A percentile compares a stretch with the other conserved stretches of the same genome.
phyloP scores from a whole-genome alignment of 2,888 invertebrate genomes.

The Aphrophora alni region DNA sequence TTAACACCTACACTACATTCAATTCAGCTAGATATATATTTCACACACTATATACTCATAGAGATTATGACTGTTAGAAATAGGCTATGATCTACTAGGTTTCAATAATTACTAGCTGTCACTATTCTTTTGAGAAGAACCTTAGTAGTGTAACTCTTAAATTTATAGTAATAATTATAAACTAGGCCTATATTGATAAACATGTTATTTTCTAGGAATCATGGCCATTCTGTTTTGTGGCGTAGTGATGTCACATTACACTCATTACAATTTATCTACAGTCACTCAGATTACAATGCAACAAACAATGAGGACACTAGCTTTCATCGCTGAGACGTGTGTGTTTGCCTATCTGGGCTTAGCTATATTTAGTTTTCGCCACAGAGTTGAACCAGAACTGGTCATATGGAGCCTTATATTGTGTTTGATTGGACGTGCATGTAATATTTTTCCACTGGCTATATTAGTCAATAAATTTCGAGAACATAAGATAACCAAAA shows the following conservation, averaged over 20 bases:
- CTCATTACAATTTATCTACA: conserved; percentile 97
- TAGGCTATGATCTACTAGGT: no score
- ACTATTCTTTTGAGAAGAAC: no score
- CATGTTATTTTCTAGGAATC: conserved; percentile 72
- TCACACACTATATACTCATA: no score
- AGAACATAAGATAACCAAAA: conserved; percentile 96
- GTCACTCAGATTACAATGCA: conserved; percentile 99
- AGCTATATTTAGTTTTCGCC: conserved; percentile 93
- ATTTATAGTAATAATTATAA: no score
- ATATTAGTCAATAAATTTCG: conserved; percentile 93
- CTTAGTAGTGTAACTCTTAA: no score
- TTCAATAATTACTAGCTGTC: no score
- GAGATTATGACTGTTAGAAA: no score
- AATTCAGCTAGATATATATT: no score
- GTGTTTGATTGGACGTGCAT: conserved; percentile 91
- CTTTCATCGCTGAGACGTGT: conserved; percentile 98
- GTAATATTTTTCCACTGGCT: conserved; percentile 96
- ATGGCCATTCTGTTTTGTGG: conserved; percentile 99
- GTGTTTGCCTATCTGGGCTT: conserved; percentile 98
- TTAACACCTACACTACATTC: no score
- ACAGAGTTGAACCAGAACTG: conserved; percentile 69
- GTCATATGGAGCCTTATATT: conserved; percentile 94
- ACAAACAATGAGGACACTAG: conserved; percentile 95
- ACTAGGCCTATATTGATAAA: no score
- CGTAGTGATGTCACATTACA: conserved; percentile 99